These are phyloP conservation scores for Egretta garzetta DNA, from an alignment of 2,113 vertebrate genomes.

Conservation along the genomic window DNA sequence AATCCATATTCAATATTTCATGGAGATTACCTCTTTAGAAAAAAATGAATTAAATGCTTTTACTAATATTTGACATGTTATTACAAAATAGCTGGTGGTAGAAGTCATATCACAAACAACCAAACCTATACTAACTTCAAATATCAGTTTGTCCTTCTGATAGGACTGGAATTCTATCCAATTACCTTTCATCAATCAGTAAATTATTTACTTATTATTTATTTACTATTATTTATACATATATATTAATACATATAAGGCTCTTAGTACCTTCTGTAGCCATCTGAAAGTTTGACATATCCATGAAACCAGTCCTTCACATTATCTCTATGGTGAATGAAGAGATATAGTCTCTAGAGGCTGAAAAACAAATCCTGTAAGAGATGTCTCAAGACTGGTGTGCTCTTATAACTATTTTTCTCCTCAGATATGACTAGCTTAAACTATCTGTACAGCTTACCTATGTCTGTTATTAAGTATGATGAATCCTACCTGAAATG, in stretches of 20 bases:
- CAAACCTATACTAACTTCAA: neutral
- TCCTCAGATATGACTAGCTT: neutral
- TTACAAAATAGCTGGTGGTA: neutral
- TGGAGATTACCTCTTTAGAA: slow-evolving; percentile 60
- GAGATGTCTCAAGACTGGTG: neutral
- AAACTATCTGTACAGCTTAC: neutral
- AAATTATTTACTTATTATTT: neutral
- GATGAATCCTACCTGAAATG: neutral
- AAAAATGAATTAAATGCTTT: slow-evolving; percentile 52
- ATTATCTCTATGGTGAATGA: neutral
- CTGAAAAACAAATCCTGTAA: neutral
- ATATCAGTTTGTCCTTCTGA: neutral
- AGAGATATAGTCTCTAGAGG: neutral
- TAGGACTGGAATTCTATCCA: neutral
- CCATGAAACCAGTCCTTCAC: neutral
- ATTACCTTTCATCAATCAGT: neutral
- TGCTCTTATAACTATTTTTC: neutral
- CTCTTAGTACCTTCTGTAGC: neutral
- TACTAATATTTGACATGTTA: neutral
- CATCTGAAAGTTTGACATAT: neutral
- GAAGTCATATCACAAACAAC: neutral
- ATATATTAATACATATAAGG: neutral
- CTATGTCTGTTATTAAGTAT: neutral
- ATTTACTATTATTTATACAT: neutral
- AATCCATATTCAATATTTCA: slow-evolving; percentile 62